A percentile compares a stretch with the other conserved stretches of the same genome.
These are phyloP conservation scores for Dryobates pubescens DNA, from an alignment of 2,797 vertebrate species.

Conservation along the genomic window DNA sequence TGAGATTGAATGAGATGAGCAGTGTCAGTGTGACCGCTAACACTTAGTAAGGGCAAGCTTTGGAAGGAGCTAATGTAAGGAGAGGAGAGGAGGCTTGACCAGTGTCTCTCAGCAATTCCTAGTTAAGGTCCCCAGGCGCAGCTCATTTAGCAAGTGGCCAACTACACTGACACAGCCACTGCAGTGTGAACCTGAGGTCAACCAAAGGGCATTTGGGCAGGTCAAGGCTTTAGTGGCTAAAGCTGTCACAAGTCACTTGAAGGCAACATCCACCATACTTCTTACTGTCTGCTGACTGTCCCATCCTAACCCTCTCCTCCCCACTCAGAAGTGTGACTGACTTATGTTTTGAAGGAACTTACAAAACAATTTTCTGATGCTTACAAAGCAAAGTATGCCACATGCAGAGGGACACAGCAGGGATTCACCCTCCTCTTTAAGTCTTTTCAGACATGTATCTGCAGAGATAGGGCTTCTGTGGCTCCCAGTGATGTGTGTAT, in stretches of 20 bases:
- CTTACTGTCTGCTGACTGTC: background rate
- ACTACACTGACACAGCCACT: background rate
- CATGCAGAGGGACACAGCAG: background rate
- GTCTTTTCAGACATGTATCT: accelerated
- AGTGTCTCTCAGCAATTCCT: background rate
- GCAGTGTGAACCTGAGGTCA: background rate
- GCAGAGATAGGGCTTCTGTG: background rate
- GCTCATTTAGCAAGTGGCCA: background rate
- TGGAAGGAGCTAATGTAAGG: background rate
- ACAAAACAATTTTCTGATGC: background rate
- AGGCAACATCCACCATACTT: slow-evolving; percentile 9
- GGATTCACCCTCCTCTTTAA: background rate
- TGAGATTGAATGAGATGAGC: background rate
- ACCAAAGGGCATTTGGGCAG: slow-evolving; percentile 43
- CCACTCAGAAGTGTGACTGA: too few species aligned
- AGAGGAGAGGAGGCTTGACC: background rate
- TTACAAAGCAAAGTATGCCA: background rate
- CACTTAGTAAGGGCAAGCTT: background rate
- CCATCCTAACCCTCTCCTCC: background rate
- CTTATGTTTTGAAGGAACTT: background rate
- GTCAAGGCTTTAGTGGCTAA: slow-evolving; percentile 54
- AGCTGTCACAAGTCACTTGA: slow-evolving; percentile 74
- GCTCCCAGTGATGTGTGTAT: background rate
- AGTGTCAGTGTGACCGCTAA: background rate
- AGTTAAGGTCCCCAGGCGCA: background rate